A percentile compares a stretch with the other conserved stretches of the same genome.
Evolutionary conservation across 2,797 vertebrate genomes (phyloP).

Genomic region (Serranus cabrilla): DNA sequence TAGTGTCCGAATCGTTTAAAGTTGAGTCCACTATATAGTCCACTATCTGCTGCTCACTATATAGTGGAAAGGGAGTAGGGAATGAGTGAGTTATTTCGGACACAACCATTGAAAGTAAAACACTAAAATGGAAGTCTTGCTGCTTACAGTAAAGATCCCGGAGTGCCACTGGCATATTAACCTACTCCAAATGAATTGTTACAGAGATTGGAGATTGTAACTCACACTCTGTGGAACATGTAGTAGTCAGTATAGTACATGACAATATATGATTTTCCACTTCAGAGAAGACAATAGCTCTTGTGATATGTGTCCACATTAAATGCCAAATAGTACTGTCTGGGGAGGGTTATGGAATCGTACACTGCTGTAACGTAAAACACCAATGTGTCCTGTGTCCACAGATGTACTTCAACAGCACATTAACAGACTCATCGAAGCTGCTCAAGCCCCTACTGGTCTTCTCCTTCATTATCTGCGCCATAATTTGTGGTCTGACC

Average conservation of each 20-base stretch:
- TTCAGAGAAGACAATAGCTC: background rate
- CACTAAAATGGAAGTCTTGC: background rate
- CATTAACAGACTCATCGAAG: conserved; percentile 96
- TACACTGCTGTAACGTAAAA: background rate
- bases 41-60: too few species aligned
- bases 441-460: conserved; percentile 97
- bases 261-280: background rate
- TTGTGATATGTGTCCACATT: background rate
- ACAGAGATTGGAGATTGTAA: background rate
- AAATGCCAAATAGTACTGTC: background rate
- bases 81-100: too few species aligned
- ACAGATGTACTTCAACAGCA: conserved; percentile 99
- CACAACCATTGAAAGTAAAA: too few species aligned
- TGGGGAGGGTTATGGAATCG: background rate
- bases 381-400: conserved; percentile 34
- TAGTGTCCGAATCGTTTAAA: too few species aligned
- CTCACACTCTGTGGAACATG: background rate
- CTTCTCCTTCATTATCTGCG: conserved; percentile 97
- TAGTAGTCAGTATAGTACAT: background rate
- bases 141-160: background rate
- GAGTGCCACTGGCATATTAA: background rate
- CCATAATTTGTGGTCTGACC: conserved; percentile 97
- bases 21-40: too few species aligned
- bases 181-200: background rate
- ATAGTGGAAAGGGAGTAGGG: too few species aligned